A percentile compares a stretch with the other conserved stretches of the same genome.
Conservation (phyloP, 2,888 invertebrate species). For the Rhagium mordax region DNA sequence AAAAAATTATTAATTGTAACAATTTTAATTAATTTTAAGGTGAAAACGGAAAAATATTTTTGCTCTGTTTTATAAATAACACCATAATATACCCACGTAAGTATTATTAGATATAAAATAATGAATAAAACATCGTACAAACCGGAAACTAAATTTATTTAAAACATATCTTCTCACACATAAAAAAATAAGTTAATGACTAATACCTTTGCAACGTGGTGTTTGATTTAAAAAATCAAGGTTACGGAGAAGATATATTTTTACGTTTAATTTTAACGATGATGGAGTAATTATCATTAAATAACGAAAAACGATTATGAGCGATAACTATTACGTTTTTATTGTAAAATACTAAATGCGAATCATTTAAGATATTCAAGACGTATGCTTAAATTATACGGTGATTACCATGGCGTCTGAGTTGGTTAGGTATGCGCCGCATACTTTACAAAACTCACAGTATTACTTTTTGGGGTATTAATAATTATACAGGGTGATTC, state of each 20-base stretch:
- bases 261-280: slow-evolving; percentile 33
- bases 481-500: too few species aligned
- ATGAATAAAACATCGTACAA: slow-evolving; percentile 20
- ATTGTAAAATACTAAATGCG: neutral
- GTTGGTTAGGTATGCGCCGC: too few species aligned
- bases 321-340: slow-evolving; percentile 10
- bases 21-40: too few species aligned
- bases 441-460: too few species aligned
- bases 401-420: too few species aligned
- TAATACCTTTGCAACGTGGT: slow-evolving; percentile 13
- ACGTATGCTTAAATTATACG: neutral
- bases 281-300: slow-evolving; percentile 25
- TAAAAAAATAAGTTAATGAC: slow-evolving; percentile 27
- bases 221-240: slow-evolving; percentile 26
- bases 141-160: slow-evolving; percentile 24
- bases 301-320: slow-evolving; percentile 21
- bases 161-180: slow-evolving; percentile 15
- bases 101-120: slow-evolving; percentile 1
- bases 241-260: slow-evolving; percentile 24
- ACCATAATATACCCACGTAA: neutral
- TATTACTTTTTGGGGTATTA: too few species aligned
- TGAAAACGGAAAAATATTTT: neutral
- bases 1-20: too few species aligned
- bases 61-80: slow-evolving; percentile 2
- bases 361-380: neutral